phyloP scores from a whole-genome alignment of 2,888 invertebrate species.

The Chloroclysta siterata region DNA sequence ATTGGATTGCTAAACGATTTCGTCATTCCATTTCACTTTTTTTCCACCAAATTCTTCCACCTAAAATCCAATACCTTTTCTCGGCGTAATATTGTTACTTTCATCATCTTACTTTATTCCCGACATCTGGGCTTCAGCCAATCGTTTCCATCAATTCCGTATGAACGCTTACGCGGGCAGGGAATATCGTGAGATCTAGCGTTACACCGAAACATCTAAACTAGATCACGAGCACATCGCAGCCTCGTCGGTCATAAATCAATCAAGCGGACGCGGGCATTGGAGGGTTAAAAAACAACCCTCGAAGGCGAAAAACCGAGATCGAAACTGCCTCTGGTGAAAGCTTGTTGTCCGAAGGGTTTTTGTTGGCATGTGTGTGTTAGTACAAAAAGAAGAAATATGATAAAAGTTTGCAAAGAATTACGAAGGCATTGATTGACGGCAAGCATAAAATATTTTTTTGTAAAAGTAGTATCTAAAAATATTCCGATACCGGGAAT shows the following conservation, averaged over 20 bases:
- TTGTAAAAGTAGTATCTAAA: neutral
- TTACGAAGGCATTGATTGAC: slow-evolving; percentile 2
- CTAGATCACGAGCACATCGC: slow-evolving; percentile 53
- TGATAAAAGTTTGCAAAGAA: slow-evolving; percentile 31
- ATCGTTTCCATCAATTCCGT: slow-evolving; percentile 43
- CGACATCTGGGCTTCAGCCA: slow-evolving; percentile 43
- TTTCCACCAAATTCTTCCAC: slow-evolving; percentile 27
- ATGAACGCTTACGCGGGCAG: slow-evolving; percentile 37
- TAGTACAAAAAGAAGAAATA: slow-evolving; percentile 28
- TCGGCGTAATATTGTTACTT: slow-evolving; percentile 43
- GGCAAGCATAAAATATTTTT: neutral
- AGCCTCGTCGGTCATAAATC: slow-evolving; percentile 61
- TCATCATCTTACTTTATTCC: slow-evolving; percentile 43
- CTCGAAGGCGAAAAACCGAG: slow-evolving; percentile 58
- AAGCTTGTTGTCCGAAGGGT: slow-evolving; percentile 43
- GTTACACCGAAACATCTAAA: slow-evolving; percentile 50
- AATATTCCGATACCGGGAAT: slow-evolving; percentile 82
- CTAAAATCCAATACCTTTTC: slow-evolving; percentile 40
- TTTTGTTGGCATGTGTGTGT: slow-evolving; percentile 42
- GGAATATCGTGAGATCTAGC: slow-evolving; percentile 24
- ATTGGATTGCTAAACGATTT: slow-evolving; percentile 20
- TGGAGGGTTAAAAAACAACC: slow-evolving; percentile 60
- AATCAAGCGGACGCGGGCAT: slow-evolving; percentile 55
- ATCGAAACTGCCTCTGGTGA: slow-evolving; percentile 44
- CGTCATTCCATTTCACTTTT: slow-evolving; percentile 30